phyloP scores from a whole-genome alignment of 1,140 invertebrate species.

The Euborellia annulipes region DNA sequence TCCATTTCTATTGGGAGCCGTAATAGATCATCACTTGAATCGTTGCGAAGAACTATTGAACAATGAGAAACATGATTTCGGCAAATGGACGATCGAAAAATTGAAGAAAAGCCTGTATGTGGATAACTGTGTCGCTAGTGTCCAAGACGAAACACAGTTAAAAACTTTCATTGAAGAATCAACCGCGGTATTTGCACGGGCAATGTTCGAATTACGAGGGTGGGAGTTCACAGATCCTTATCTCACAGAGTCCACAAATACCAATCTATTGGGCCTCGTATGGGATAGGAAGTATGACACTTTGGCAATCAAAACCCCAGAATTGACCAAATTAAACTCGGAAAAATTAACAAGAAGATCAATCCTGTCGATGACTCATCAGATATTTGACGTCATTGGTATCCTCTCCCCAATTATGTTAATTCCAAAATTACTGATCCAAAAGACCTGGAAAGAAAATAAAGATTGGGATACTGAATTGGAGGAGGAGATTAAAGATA shows the following conservation, averaged over 20 bases:
- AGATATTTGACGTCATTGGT: conserved; percentile 23
- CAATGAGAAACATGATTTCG: conserved; percentile 2
- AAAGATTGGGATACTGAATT: conserved; percentile 16
- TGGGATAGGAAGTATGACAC: conserved; percentile 15
- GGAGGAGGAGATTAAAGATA: conserved; percentile 4
- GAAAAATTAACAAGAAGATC: conserved; percentile 10
- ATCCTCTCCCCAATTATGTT: conserved; percentile 19
- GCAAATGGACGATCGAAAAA: conserved; percentile 9
- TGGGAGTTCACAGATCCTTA: conserved; percentile 15
- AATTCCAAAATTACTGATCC: conserved; percentile 18
- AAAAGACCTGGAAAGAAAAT: conserved; percentile 17
- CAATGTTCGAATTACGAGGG: conserved; percentile 19
- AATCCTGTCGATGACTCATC: conserved; percentile 17
- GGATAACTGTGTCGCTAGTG: conserved; percentile 18
- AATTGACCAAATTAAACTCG: neutral
- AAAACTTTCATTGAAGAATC: conserved; percentile 12
- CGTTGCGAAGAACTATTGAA: too few species aligned
- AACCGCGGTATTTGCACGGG: conserved; percentile 13
- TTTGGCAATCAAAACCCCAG: conserved; percentile 6
- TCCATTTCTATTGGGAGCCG: conserved; percentile 10
- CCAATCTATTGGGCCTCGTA: conserved; percentile 14
- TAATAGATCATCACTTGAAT: conserved; percentile 6
- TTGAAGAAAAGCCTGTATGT: conserved; percentile 16
- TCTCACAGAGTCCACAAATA: conserved; percentile 1
- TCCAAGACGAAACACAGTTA: conserved; percentile 13